phyloP scores from a whole-genome alignment of 2,888 invertebrate species.

The Ptilodon capucinus region DNA sequence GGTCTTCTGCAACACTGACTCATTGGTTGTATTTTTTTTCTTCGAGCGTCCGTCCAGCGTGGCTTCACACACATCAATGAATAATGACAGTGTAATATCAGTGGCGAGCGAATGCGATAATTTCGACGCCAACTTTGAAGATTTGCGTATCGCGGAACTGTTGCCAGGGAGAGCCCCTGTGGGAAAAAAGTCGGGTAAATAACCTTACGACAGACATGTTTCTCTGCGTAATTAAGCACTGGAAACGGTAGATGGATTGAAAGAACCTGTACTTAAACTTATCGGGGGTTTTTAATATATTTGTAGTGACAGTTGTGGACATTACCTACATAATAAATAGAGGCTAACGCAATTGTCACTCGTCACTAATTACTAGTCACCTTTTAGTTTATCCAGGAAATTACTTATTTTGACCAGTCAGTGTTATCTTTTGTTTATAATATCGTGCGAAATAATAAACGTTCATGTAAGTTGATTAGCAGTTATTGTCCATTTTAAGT shows the following conservation, averaged over 20 bases:
- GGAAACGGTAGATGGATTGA: no score
- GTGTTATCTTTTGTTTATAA: no score
- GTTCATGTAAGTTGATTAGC: neutral
- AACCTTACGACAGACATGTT: neutral
- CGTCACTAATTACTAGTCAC: no score
- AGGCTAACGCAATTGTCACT: no score
- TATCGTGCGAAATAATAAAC: no score
- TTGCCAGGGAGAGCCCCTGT: constrained; percentile 13
- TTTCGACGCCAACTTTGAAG: constrained; percentile 19
- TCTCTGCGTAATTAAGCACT: neutral
- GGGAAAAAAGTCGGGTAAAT: neutral
- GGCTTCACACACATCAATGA: constrained; percentile 63
- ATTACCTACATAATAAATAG: no score
- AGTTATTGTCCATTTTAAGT: neutral
- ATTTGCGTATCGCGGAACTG: constrained; percentile 13
- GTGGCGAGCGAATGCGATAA: constrained; percentile 41
- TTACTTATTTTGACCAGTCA: no score
- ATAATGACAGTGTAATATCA: constrained; percentile 49
- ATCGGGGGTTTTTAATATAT: no score
- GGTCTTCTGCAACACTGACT: constrained; percentile 33
- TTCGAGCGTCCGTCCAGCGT: constrained; percentile 51
- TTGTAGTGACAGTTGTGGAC: no score
- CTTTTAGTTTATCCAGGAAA: no score
- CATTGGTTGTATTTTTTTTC: constrained; percentile 29
- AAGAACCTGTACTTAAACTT: no score